phyloP scores from a whole-genome alignment of 2,888 invertebrate species.

The Lapara coniferarum region DNA sequence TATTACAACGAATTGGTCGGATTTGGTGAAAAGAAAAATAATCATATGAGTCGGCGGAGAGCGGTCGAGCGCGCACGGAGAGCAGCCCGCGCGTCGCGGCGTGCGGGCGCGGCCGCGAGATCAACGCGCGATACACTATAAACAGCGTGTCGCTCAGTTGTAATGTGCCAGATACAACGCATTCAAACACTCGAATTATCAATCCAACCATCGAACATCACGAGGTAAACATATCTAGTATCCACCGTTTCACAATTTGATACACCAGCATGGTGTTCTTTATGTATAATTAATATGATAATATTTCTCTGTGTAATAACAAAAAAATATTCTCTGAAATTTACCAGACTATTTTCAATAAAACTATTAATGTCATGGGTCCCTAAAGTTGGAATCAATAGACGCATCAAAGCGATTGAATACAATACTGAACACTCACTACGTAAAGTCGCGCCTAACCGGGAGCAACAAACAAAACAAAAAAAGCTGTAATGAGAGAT shows the following conservation, averaged over 20 bases:
- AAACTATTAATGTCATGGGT: not conserved
- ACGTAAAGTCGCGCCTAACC: constrained; percentile 30
- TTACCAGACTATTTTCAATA: not conserved
- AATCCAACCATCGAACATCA: too few species aligned
- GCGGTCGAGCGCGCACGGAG: not conserved
- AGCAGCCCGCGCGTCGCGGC: not conserved
- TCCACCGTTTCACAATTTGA: too few species aligned
- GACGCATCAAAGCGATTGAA: not conserved
- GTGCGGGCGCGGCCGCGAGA: constrained; percentile 12
- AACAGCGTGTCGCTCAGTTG: constrained; percentile 7
- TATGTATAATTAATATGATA: too few species aligned
- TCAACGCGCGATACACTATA: constrained; percentile 23
- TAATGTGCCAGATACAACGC: not conserved
- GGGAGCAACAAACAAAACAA: constrained; percentile 77
- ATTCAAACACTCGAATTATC: too few species aligned
- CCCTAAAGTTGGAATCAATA: not conserved
- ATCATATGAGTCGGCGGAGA: constrained; percentile 41
- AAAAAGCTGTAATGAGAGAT: constrained; percentile 81
- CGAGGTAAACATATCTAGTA: not conserved
- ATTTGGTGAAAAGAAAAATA: constrained; percentile 48
- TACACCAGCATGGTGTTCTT: too few species aligned
- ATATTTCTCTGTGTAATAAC: too few species aligned
- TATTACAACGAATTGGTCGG: constrained; percentile 37
- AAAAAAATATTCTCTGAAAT: too few species aligned
- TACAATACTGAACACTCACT: constrained; percentile 28